Base-by-base conservation (phyloP, 2,888 invertebrate species). In the Nomada fabriciana region DNA sequence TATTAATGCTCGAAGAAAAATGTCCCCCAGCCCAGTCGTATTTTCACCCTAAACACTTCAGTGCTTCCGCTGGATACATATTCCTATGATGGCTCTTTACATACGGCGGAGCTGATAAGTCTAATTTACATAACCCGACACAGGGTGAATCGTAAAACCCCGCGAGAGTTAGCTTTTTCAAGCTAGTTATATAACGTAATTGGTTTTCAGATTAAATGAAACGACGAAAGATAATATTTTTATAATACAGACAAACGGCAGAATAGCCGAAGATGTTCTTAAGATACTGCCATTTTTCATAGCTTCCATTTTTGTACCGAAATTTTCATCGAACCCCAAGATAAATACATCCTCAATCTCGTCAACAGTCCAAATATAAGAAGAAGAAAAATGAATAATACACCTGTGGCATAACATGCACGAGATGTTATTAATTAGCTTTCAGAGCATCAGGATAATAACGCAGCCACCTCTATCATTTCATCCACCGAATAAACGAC, bases 351-450 rank as follows among this genome's bases (percentile, higher is more conserved):
- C 50, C 36, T 60, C 20, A 29, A 20, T 10, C 0, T 7, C 25
- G 13, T 15, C 15, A 18, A 43, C 25, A 11, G 42, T 15, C 7
- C 10, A 18, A 42, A 20, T 43, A 10, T 7, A 25, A 10, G 55
- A 10, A 3, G 20, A 42, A 59, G 55, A 73, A 43, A 18, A 77
- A 73, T 74, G 20, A 67, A 36, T 5, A 36, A 36, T 15, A 61
- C 18, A 53, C 15, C 29, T 59, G 73, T 29, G 52, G 36, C 29
- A 3, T 47, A 52, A 42, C n/a, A 18, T 7, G 43, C 77, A 43
- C 74, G 73, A 63, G 72, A 76, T 65, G 52, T 74, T 60, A 74
- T 77, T 73, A 77, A 74, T 77, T 76, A 65, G 50, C 64, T 50
- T 64, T 42, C 20, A 2, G 52, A 53, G 42, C 20, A 42, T 65